These are phyloP conservation scores for Falco columbarius DNA, from an alignment of 2,797 vertebrate genomes.

Conservation along the genomic window DNA sequence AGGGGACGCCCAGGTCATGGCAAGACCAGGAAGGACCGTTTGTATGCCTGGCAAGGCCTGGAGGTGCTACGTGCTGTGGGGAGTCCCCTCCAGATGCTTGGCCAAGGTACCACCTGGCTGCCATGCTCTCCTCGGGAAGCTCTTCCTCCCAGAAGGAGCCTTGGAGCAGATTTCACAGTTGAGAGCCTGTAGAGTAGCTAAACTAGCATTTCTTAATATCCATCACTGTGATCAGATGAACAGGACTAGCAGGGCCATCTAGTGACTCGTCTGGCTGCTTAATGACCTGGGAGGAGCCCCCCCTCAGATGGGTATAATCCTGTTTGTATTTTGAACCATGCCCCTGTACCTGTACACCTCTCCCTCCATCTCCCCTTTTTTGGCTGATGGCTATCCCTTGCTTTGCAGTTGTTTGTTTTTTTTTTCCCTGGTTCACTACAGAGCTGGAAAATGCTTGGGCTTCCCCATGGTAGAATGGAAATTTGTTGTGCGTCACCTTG, in stretches of 20 bases:
- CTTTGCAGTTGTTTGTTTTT: neutral
- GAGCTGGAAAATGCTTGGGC: neutral
- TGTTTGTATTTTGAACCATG: neutral
- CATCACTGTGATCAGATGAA: slow-evolving; percentile 1
- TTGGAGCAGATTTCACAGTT: neutral
- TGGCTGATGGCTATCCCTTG: neutral
- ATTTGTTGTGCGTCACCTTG: neutral
- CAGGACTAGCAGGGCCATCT: slow-evolving; percentile 70
- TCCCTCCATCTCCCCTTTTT: neutral
- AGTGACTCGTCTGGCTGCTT: slow-evolving; percentile 62
- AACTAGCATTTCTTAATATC: neutral
- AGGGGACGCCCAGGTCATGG: neutral
- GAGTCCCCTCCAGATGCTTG: neutral
- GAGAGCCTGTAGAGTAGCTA: neutral
- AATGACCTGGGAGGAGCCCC: slow-evolving; percentile 33
- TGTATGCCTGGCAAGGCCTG: fast-evolving
- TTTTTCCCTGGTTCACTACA: neutral
- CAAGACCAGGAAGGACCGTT: neutral
- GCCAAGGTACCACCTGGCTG: fast-evolving
- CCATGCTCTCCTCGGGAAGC: fast-evolving
- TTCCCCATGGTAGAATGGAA: neutral
- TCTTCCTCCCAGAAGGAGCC: neutral
- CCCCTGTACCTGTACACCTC: neutral
- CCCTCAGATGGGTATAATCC: neutral
- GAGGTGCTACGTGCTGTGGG: neutral